Conservation (phyloP, 2,113 vertebrate species). For the human region DNA sequence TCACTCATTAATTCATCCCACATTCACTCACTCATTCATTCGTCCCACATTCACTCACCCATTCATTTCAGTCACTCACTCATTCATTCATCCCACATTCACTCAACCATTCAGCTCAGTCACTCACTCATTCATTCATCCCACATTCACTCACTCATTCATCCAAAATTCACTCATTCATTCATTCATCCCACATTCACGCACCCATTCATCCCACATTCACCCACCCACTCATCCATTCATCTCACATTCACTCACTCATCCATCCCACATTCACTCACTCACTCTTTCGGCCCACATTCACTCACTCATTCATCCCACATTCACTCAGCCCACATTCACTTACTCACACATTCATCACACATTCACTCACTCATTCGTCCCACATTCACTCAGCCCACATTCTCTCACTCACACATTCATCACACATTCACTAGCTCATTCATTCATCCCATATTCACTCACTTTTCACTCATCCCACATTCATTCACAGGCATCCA, state of each 20-base stretch:
- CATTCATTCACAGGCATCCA: background rate
- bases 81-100: too few species aligned
- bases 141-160: background rate
- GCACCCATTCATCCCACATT: background rate
- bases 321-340: too few species aligned
- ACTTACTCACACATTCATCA: background rate
- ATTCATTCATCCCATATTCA: background rate
- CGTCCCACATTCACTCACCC: too few species aligned
- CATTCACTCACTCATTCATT: too few species aligned
- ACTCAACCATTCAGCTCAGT: too few species aligned
- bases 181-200: too few species aligned
- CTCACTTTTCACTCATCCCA: background rate
- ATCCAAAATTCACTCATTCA: background rate
- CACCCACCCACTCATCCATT: too few species aligned
- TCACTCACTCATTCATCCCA: too few species aligned
- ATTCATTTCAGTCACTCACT: too few species aligned
- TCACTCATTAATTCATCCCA: too few species aligned
- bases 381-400: background rate
- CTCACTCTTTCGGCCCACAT: too few species aligned
- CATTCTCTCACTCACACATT: background rate
- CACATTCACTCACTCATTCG: background rate
- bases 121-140: background rate
- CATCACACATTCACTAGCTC: background rate
- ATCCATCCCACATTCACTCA: background rate
- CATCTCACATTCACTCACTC: too few species aligned